A percentile compares a stretch with the other conserved stretches of the same genome.
These are phyloP conservation scores for Pyxicephalus adspersus DNA, from an alignment of 2,113 vertebrate genomes.

Conservation along the genomic window DNA sequence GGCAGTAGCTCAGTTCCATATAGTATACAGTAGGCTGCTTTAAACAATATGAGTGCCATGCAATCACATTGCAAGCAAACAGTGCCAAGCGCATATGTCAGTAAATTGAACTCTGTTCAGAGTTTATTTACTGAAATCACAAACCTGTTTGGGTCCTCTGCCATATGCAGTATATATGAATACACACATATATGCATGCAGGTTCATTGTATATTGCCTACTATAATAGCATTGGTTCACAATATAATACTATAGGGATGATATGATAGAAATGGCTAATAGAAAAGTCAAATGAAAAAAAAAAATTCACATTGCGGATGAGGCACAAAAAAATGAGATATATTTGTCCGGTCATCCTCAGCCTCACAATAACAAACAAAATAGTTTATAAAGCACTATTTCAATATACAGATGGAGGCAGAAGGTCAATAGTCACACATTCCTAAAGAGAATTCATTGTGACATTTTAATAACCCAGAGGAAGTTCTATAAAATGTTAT, in stretches of 20 bases:
- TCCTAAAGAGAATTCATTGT: background rate
- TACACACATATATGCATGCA: background rate
- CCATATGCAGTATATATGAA: background rate
- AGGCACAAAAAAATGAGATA: too few relatives aligned
- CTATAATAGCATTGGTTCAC: background rate
- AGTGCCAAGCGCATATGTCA: background rate
- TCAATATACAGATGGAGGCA: background rate
- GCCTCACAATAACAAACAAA: too few relatives aligned
- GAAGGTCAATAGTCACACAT: background rate
- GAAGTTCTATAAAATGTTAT: background rate
- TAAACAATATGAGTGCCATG: conserved; percentile 31
- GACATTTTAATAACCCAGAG: background rate
- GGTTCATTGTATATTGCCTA: background rate
- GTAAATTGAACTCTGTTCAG: conserved; percentile 1
- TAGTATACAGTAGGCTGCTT: conserved; percentile 7
- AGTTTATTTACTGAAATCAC: conserved; percentile 14
- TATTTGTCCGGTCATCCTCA: background rate
- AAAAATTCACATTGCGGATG: too few relatives aligned
- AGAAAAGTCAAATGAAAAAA: too few relatives aligned
- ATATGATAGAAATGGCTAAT: too few relatives aligned
- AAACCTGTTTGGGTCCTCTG: background rate
- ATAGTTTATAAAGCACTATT: background rate
- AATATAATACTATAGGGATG: background rate
- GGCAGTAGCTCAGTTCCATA: conserved; percentile 26
- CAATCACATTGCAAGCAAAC: conserved; percentile 21